Conservation (phyloP, 2,113 vertebrate genomes). For the Channa argus region DNA sequence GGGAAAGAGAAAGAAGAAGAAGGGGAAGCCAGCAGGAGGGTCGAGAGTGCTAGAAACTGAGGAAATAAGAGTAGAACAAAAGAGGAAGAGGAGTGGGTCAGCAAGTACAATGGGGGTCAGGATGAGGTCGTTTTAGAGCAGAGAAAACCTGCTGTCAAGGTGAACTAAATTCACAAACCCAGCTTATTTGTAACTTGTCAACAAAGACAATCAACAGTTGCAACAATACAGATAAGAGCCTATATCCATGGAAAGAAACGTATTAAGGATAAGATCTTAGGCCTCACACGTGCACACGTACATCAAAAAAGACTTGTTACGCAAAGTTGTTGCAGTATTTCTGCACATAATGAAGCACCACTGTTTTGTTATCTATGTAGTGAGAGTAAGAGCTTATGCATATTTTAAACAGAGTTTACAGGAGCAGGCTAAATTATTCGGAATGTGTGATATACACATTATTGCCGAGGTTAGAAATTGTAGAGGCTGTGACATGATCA, state of each 20-base stretch:
- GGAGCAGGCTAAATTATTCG: too few species aligned
- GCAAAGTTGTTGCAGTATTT: background rate
- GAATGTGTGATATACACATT: too few species aligned
- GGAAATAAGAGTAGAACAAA: background rate
- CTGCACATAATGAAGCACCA: background rate
- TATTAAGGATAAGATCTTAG: background rate
- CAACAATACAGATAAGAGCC: background rate
- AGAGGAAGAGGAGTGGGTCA: background rate
- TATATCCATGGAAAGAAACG: background rate
- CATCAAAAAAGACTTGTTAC: too few species aligned
- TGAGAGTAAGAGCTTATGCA: background rate
- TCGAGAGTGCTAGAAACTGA: conserved; percentile 11
- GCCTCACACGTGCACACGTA: background rate
- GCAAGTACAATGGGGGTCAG: conserved; percentile 1
- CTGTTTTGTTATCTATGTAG: background rate
- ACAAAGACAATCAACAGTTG: conserved; percentile 1
- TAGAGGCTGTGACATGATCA: too few species aligned
- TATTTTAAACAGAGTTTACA: too few species aligned
- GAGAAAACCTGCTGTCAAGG: conserved; percentile 1
- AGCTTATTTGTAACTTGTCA: conserved; percentile 6
- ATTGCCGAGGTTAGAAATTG: too few species aligned
- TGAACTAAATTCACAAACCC: conserved; percentile 16
- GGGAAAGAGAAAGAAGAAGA: conserved; percentile 1
- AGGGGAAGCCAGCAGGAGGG: conserved; percentile 19
- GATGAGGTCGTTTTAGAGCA: background rate